Evolutionary conservation across 2,113 vertebrate genomes (phyloP).

Genomic region (rabbit (Oryctolagus cuniculus)): DNA sequence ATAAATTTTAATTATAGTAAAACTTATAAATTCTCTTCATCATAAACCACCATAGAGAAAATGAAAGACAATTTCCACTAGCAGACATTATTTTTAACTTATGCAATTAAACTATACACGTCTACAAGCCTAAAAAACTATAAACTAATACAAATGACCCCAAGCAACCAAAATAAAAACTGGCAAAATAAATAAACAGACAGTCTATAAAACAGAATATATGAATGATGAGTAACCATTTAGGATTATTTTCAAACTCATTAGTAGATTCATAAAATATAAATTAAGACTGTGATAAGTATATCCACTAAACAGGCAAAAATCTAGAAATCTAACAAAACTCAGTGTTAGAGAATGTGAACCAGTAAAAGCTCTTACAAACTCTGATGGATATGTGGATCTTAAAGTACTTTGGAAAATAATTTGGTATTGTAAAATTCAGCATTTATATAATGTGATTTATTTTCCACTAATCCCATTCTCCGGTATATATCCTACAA

Average conservation of each 20-base stretch:
- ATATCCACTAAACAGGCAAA: background rate
- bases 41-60: background rate
- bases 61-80: background rate
- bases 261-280: slow-evolving; percentile 23
- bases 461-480: background rate
- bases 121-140: slow-evolving; percentile 10
- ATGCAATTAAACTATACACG: slow-evolving; percentile 11
- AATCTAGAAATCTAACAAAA: slow-evolving; percentile 21
- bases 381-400: background rate
- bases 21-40: slow-evolving; percentile 52
- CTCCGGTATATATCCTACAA: background rate
- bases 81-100: background rate
- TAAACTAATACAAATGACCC: background rate
- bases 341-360: background rate
- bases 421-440: slow-evolving; percentile 15
- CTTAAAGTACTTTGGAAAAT: slow-evolving; percentile 24
- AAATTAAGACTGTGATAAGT: slow-evolving; percentile 11
- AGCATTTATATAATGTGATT: slow-evolving; percentile 9
- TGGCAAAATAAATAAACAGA: slow-evolving; percentile 29
- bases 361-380: background rate
- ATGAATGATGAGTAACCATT: background rate
- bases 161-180: background rate
- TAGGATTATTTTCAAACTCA: slow-evolving; percentile 52
- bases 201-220: slow-evolving; percentile 35
- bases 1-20: slow-evolving; percentile 38